A percentile compares a stretch with the other conserved stretches of the same genome.
Evolutionary conservation across 1,140 invertebrate genomes (phyloP).

Genomic region (Nixonia krombeini): DNA sequence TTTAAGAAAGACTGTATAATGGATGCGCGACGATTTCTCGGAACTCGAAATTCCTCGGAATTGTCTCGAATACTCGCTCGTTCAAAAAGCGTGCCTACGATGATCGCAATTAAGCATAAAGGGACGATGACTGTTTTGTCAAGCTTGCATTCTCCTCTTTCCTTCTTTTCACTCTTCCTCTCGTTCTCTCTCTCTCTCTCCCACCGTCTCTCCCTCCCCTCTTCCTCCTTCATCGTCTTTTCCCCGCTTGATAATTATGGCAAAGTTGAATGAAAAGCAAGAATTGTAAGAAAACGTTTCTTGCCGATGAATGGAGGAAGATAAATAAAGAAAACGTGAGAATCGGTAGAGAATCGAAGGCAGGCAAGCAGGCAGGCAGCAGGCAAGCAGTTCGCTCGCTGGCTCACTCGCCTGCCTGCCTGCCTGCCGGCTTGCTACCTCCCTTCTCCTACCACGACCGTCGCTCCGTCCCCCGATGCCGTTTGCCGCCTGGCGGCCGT

Average conservation of each 20-base stretch:
- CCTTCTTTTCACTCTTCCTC: constrained; percentile 6
- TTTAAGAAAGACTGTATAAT: not conserved
- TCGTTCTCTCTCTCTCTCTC: no score
- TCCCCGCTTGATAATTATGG: not conserved
- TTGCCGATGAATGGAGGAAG: constrained; percentile 35
- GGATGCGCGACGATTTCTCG: constrained; percentile 8
- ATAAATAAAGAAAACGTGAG: constrained; percentile 48
- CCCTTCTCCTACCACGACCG: not conserved
- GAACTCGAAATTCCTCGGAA: not conserved
- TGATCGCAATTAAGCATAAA: no score
- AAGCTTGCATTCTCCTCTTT: not conserved
- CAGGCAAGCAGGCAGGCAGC: no score
- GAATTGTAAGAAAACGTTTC: constrained; percentile 22
- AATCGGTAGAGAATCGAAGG: constrained; percentile 37
- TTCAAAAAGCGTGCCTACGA: no score
- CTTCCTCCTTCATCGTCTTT: not conserved
- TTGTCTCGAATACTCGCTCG: no score
- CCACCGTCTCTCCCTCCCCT: not conserved
- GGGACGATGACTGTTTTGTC: not conserved
- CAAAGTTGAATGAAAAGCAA: not conserved
- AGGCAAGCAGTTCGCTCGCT: no score
- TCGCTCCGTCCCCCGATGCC: no score
- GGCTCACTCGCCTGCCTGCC: no score
- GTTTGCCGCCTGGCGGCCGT: not conserved
- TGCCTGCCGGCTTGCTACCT: no score